Base-by-base conservation (phyloP, 2,797 vertebrate species). In the Rhinatrema bivittatum region DNA sequence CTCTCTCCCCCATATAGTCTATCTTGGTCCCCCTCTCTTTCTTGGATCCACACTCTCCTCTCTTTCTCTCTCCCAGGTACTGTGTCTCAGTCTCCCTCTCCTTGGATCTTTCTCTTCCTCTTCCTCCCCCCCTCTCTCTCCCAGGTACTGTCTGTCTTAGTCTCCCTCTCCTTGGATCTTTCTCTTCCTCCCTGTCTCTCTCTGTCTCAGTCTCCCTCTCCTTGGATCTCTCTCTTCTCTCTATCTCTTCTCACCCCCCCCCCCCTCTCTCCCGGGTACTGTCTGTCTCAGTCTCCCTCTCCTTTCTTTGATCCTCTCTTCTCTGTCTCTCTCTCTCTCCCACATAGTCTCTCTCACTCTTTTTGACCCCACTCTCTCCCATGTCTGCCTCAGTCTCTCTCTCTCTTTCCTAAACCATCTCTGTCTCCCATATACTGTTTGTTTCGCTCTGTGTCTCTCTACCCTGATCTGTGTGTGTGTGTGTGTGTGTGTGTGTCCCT, bases 311-410 rank as follows among this genome's bases (percentile, higher is more conserved):
- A 22, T 23, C 27, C 22, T 23, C 33, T 35, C 6, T 14, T 16
- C 21, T 13, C 19, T 10, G 22, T 20, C 25, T 23, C 36, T 10
- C 12, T 26, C 25, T 16, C 23, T 16, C 29, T 18, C 36, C 22
- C 32, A 11, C 24, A 32, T 21, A n/a, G 36, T 37, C 4, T 10
- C 7, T 40, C 36, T 25, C 43, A 29, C 13, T 46, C 45, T 46
- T 41, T 40, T 27, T 38, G 31, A 37, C 40, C 53, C 40, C 40
- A 45, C 45, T 53, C 50, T 45, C 31, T 46, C 41, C 35, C 42
- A 35, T 46, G 26, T 46, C 36, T 50, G 16, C 36, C n/a, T n/a
- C n/a, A n/a, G n/a, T n/a, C n/a, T n/a, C n/a, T n/a, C n/a, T n/a
- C n/a, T n/a, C n/a, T n/a, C 36, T 45, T 52, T 41, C 29, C 32